A percentile compares a stretch with the other conserved stretches of the same genome.
Conservation (phyloP, 64 coral and sea anemone genomes). For the Montipora capricornis region DNA sequence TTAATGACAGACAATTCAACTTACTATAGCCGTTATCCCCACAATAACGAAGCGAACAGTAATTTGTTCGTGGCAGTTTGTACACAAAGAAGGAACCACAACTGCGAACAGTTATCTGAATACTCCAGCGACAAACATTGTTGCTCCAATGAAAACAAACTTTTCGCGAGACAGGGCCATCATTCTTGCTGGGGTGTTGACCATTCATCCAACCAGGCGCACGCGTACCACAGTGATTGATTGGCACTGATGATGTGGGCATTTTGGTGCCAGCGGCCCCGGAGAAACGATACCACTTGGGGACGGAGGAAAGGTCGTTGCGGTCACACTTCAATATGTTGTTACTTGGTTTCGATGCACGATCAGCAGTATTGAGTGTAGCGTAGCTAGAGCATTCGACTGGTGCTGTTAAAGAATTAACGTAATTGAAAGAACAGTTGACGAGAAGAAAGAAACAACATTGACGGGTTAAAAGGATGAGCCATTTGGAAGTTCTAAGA, state of each 20-base stretch:
- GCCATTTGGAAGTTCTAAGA: no score
- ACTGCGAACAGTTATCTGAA: not conserved
- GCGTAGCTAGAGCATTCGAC: constrained; percentile 51
- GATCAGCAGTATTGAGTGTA: constrained; percentile 10
- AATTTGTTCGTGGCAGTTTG: not conserved
- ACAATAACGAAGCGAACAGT: constrained; percentile 3
- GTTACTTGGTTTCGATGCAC: not conserved
- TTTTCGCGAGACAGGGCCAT: constrained; percentile 8
- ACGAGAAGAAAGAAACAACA: no score
- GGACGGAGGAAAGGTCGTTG: not conserved
- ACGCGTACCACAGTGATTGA: constrained; percentile 13
- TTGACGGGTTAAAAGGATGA: no score
- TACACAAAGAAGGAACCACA: constrained; percentile 21
- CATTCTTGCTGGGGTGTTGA: constrained; percentile 1
- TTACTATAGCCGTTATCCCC: not conserved
- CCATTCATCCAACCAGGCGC: constrained; percentile 39
- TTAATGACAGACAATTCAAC: not conserved
- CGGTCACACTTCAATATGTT: constrained; percentile 28
- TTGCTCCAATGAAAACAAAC: constrained; percentile 28
- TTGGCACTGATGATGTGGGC: constrained; percentile 14
- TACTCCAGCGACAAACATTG: not conserved
- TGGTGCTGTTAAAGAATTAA: not conserved
- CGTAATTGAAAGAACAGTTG: no score
- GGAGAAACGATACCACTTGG: constrained; percentile 43
- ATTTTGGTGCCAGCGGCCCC: constrained; percentile 53